Evolutionary conservation across 1,140 invertebrate species (phyloP), one percentile per base, ranked within the genome.

Genomic region (Lithobius niger): DNA sequence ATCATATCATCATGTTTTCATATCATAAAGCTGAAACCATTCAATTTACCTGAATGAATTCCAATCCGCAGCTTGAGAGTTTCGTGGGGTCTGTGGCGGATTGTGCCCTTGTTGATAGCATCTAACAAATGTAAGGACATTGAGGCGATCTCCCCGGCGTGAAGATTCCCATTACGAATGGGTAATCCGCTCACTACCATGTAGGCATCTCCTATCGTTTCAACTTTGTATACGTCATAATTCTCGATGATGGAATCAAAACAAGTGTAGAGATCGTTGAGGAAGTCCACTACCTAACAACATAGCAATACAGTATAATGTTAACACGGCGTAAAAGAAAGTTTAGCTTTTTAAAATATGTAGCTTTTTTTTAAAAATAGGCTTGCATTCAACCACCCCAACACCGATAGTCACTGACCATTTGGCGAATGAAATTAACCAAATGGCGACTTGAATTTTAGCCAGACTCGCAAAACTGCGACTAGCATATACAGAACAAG

Each of bases 231-330:
- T 3, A 97, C 94, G 73, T 98, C 91, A 64, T 91, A 97, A 62
- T 94, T 85, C 67, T 92, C 93, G 57, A 97, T 91, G 60, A 96
- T 92, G 1, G 86, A 88, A 71, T 99, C 95, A 67, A 97, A 97
- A 59, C 86, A 87, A 13, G 92, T 92, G 70, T 97, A 97, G 13
- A 97, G 77, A 71, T 97, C 92, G 71, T 98, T 98, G 13, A 98
- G 80, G 1, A 98, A 75, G 67, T 94, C 88, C 1, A 98, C 92
- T 26, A 98, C 91, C 72, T 97, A 82, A n/a, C n/a, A n/a, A n/a
- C n/a, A n/a, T n/a, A n/a, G n/a, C n/a, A n/a, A n/a, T n/a, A n/a
- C n/a, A n/a, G n/a, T n/a, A n/a, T n/a, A n/a, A n/a, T n/a, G n/a
- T n/a, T n/a, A n/a, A n/a, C n/a, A n/a, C n/a, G n/a, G n/a, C n/a